Evolutionary conservation across 2,888 invertebrate species (phyloP).

Genomic region (Petrophora chlorosata): DNA sequence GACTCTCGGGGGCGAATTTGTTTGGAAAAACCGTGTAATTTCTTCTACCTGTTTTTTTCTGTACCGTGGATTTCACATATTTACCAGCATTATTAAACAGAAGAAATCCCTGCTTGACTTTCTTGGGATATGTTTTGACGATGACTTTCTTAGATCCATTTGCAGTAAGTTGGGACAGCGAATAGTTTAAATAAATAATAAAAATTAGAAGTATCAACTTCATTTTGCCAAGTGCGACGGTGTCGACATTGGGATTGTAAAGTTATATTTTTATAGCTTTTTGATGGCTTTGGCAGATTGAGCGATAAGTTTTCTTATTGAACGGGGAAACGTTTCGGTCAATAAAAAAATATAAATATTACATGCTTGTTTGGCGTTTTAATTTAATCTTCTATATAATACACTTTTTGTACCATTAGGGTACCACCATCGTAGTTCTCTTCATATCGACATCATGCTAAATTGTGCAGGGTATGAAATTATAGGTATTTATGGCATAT

Average conservation of each 20-base stretch:
- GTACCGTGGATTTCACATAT: conserved; percentile 35
- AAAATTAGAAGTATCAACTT: conserved; percentile 25
- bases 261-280: conserved; percentile 41
- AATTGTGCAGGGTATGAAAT: too few species aligned
- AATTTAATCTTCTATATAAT: too few species aligned
- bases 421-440: too few species aligned
- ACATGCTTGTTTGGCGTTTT: neutral
- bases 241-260: conserved; percentile 26
- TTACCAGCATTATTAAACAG: conserved; percentile 52
- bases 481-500: too few species aligned
- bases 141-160: conserved; percentile 18
- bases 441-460: too few species aligned
- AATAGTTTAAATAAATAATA: conserved; percentile 26
- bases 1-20: conserved; percentile 49
- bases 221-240: conserved; percentile 19
- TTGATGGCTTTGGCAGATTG: conserved; percentile 25
- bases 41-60: neutral
- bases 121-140: conserved; percentile 45
- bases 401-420: too few species aligned
- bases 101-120: conserved; percentile 42
- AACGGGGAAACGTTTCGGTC: conserved; percentile 32
- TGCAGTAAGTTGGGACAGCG: conserved; percentile 17
- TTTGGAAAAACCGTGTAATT: conserved; percentile 55
- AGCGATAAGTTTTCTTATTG: conserved; percentile 45
- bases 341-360: conserved; percentile 25